Conservation (phyloP, 2,888 invertebrate genomes). For the Ectobius pallidus region DNA sequence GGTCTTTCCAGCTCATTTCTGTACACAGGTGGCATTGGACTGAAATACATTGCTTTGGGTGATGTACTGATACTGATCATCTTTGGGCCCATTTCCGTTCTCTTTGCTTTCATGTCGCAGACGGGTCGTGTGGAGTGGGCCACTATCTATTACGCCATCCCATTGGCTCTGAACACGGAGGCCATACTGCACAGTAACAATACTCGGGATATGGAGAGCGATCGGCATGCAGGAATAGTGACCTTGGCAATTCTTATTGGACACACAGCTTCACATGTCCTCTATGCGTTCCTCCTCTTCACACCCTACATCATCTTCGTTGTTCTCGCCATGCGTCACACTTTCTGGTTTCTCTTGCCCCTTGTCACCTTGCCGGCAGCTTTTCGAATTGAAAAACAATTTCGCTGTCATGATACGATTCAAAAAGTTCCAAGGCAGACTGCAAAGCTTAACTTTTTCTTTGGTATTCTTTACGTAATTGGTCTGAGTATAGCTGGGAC, state of each 20-base stretch:
- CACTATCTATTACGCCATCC: slow-evolving; percentile 91
- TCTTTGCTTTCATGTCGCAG: slow-evolving; percentile 93
- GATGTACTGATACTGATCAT: slow-evolving; percentile 90
- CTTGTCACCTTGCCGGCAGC: slow-evolving; percentile 86
- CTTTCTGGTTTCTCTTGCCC: slow-evolving; percentile 88
- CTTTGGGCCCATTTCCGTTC: slow-evolving; percentile 92
- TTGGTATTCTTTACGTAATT: slow-evolving; percentile 88
- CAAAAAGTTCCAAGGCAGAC: slow-evolving; percentile 85
- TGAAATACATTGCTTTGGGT: slow-evolving; percentile 94
- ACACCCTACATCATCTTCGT: slow-evolving; percentile 90
- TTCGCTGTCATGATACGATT: slow-evolving; percentile 78
- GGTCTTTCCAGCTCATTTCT: slow-evolving; percentile 93
- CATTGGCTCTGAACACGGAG: slow-evolving; percentile 91
- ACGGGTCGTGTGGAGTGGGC: slow-evolving; percentile 90
- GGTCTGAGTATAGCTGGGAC: slow-evolving; percentile 64
- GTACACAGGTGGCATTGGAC: slow-evolving; percentile 95
- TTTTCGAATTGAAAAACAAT: slow-evolving; percentile 88
- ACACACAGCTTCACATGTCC: slow-evolving; percentile 85
- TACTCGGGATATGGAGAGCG: slow-evolving; percentile 88
- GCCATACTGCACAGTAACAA: slow-evolving; percentile 96
- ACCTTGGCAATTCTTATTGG: slow-evolving; percentile 95
- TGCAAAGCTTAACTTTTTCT: slow-evolving; percentile 87
- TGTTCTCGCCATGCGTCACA: slow-evolving; percentile 82
- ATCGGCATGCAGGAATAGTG: slow-evolving; percentile 88
- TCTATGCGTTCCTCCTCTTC: slow-evolving; percentile 89